Percentiles rank a stretch among this genome's conserved stretches.
Conservation (phyloP, 2,113 vertebrate species). For the Orcinus orca region DNA sequence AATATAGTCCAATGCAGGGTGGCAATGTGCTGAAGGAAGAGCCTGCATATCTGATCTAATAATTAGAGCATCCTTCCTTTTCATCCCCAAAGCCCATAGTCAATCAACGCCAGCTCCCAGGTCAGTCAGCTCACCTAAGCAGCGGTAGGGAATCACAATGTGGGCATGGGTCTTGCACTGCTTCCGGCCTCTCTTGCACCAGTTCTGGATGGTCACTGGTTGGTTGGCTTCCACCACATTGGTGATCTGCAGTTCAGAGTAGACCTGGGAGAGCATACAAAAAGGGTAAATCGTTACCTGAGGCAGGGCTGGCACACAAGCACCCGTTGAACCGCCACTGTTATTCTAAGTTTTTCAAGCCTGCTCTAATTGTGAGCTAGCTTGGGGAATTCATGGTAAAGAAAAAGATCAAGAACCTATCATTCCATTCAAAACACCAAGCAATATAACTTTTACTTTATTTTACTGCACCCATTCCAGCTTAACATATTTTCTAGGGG, state of each 20-base stretch:
- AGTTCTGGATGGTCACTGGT: slow-evolving; percentile 96
- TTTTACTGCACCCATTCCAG: neutral
- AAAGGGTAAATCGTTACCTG: neutral
- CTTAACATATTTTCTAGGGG: neutral
- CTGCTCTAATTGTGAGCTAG: neutral
- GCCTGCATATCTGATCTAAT: neutral
- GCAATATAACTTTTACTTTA: neutral
- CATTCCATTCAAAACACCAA: neutral
- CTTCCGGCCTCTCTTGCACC: slow-evolving; percentile 96
- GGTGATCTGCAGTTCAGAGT: slow-evolving; percentile 97
- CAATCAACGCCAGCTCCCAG: accelerated
- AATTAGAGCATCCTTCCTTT: neutral
- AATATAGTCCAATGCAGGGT: accelerated
- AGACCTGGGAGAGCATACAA: slow-evolving; percentile 86
- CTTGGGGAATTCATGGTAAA: neutral
- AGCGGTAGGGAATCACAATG: slow-evolving; percentile 98
- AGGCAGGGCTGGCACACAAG: accelerated
- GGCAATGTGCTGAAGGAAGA: neutral
- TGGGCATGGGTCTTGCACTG: slow-evolving; percentile 93
- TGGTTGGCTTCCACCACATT: slow-evolving; percentile 99
- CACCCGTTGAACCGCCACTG: accelerated
- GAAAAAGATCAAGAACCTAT: neutral
- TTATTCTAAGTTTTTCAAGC: neutral
- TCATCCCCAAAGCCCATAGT: neutral
- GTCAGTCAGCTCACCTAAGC: slow-evolving; percentile 88